phyloP scores from a whole-genome alignment of 2,113 vertebrate genomes.

The Solenodon paradoxus region DNA sequence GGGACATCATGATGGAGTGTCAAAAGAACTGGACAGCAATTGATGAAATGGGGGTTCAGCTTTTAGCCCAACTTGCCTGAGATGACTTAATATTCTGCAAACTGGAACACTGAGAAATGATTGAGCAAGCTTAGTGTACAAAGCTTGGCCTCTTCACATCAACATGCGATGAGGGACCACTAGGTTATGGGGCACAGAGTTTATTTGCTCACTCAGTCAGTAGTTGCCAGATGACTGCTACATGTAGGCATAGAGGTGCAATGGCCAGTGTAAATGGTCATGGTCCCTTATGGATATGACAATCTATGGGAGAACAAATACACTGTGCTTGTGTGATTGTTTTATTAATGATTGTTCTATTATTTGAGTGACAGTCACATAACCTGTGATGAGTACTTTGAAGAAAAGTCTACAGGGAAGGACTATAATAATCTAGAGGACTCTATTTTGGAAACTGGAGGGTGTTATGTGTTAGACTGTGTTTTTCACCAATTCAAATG shows the following conservation, averaged over 20 bases:
- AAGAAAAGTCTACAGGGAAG: background rate
- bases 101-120: background rate
- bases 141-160: background rate
- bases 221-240: background rate
- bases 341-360: background rate
- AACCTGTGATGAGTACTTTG: background rate
- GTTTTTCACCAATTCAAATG: background rate
- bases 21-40: background rate
- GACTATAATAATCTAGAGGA: background rate
- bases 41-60: background rate
- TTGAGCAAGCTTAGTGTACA: background rate
- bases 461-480: background rate
- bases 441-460: background rate
- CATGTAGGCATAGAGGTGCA: background rate
- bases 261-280: background rate
- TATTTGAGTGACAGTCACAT: too few relatives aligned
- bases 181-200: background rate
- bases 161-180: background rate
- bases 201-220: background rate
- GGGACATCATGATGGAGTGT: background rate
- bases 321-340: background rate
- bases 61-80: background rate
- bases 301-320: background rate
- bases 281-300: background rate
- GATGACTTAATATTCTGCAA: background rate